Base-by-base conservation (phyloP, 1,140 invertebrate genomes). In the Carcinoscorpius rotundicauda region DNA sequence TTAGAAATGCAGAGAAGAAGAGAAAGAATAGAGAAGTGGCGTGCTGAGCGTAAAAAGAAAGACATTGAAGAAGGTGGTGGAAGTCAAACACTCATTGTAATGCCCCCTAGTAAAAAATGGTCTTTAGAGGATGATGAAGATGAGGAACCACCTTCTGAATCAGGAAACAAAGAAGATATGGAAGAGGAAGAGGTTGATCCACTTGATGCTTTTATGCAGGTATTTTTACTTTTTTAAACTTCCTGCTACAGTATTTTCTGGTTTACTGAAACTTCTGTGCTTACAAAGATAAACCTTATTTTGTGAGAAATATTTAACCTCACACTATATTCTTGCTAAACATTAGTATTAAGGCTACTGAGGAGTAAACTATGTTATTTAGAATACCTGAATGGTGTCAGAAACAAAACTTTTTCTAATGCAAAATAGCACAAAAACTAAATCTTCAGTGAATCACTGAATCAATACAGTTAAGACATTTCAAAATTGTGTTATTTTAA, bases 171-270 rank as follows among this genome's bases (percentile, higher is more conserved):
- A 60, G 80, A 82, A 67, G 80, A 75, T 10, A 74, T 77, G 52
- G 68, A 62, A n/a, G 61, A 66, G 49, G 78, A 93, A 68, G 93
- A 97, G 77, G 85, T 95, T 60, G 95, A 98, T 82, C 92, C 95
- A 9, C 78, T 98, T 5, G 94, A 98, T 84, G 94, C 93, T 5
- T 98, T 89, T 74, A 98, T 98, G 96, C 84, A 87, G 75, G 91
- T 80, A 83, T 70, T 65, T 52, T 64, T n/a, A 9, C 51, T 29
- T 29, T 29, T 29, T 5, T 63, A 55, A 55, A 65, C 62, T 29
- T 8, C 8, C 49, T 57, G 49, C 48, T 29, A 72, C 29, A 66
- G 6, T n/a, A 64, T 61, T 55, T 5, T 56, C 55, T 55, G 52
- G 58, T 69, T 65, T 29, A 29, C 29, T 29, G 29, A 29, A 29